Conservation (phyloP, 2,888 invertebrate species). For the Lumbricus terrestris region DNA sequence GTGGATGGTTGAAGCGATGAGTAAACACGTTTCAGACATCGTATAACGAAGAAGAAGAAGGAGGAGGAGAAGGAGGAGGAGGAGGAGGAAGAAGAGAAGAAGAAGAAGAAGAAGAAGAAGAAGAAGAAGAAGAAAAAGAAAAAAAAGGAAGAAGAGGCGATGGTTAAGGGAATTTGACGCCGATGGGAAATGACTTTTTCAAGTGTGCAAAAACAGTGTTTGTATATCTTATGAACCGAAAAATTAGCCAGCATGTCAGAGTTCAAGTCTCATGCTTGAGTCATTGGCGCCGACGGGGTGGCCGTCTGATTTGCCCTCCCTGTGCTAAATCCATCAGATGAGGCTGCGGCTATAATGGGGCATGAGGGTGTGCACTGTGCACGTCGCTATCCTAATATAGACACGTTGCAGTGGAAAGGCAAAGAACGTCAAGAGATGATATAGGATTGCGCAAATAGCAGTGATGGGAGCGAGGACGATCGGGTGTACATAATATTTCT, state of each 20-base stretch:
- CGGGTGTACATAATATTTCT: too few relatives aligned
- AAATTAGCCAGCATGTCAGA: background rate
- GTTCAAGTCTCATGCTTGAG: background rate
- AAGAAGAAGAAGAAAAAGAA: too few relatives aligned
- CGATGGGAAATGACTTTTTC: background rate
- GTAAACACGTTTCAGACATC: constrained; percentile 3
- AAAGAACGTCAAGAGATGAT: background rate
- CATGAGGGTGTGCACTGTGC: background rate
- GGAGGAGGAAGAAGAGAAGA: background rate
- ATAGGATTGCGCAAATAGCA: background rate
- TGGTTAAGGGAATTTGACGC: background rate
- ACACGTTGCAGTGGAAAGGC: background rate
- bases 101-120: background rate
- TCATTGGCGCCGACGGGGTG: background rate
- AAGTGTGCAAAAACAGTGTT: background rate
- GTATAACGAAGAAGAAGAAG: background rate
- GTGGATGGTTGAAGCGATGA: background rate
- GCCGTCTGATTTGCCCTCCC: background rate
- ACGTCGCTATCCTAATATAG: background rate
- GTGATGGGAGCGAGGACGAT: background rate
- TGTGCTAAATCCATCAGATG: background rate
- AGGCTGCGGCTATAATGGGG: background rate
- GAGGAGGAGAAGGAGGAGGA: background rate
- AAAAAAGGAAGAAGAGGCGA: background rate
- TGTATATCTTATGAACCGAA: background rate